Base-by-base conservation (phyloP, 2,888 invertebrate genomes). In the Rhabditoides inermis region DNA sequence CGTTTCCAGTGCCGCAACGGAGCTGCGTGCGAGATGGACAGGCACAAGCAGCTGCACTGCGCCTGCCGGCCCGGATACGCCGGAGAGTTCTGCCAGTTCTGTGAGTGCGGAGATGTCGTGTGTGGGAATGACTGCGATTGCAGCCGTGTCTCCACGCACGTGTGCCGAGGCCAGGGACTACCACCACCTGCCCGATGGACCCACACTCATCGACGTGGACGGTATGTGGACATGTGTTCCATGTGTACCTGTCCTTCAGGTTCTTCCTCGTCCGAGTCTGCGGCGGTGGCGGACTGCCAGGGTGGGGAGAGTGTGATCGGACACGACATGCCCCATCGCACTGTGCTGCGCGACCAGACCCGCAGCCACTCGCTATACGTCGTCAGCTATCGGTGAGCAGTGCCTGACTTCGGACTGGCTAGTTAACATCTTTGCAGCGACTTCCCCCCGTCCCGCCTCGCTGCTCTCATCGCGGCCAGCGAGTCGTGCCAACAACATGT, bases 151-250 rank as follows among this genome's bases (percentile, higher is more conserved):
- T 20, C 70, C 72, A 3, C 65, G 68, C 4, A 61, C 58, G 6
- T 72, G 72, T 53, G 53, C 64, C 10, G 70, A 73, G 49, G 72
- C 72, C 2, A 37, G 42, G 15, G 57, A 60, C 23, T 62, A 65
- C 45, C 52, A 61, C 47, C 53, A 56, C 32, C 60, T 60, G 18
- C 59, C 60, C 6, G 55, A 65, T 22, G 73, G 73, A 2, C 58
- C 69, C 6, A 69, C 66, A 15, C 53, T 60, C 47, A 44, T 73
- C 30, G 73, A 72, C 51, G 58, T 70, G n/a, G 73, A 73, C 55
- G 69, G 70, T 15, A 59, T n/a, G n/a, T n/a, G n/a, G n/a, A n/a
- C n/a, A n/a, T n/a, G n/a, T n/a, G n/a, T n/a, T n/a, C n/a, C n/a
- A n/a, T n/a, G n/a, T n/a, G n/a, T n/a, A n/a, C n/a, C n/a, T n/a